Percentiles rank a stretch among this genome's conserved stretches.
These are phyloP conservation scores for Pachyramphus minor DNA, from an alignment of 2,113 vertebrate species.

Conservation along the genomic window DNA sequence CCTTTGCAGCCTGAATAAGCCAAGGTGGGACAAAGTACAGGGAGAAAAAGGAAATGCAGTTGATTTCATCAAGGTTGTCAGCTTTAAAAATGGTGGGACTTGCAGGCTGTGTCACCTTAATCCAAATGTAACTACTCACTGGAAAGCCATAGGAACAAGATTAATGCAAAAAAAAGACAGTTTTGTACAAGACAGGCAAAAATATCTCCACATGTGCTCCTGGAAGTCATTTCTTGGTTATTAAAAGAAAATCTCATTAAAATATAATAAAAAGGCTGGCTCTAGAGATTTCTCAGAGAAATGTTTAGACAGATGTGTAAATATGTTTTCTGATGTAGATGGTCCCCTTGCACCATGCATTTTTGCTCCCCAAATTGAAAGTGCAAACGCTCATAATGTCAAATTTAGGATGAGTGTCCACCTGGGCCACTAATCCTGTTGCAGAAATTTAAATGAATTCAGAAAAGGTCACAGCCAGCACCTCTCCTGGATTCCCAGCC, in stretches of 20 bases:
- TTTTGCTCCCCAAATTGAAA: slow-evolving; percentile 28
- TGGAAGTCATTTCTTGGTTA: neutral
- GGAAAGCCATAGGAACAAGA: neutral
- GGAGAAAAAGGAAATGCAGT: neutral
- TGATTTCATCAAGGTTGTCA: neutral
- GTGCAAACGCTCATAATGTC: neutral
- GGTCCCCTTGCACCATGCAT: neutral
- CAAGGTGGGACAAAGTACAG: neutral
- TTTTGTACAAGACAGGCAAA: neutral
- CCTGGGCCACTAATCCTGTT: neutral
- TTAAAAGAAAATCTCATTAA: slow-evolving; percentile 38
- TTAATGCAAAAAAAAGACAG: neutral
- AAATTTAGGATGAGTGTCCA: neutral
- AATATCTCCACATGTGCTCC: neutral
- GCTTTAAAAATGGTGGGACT: neutral
- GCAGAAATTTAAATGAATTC: neutral
- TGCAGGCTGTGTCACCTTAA: neutral
- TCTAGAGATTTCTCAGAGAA: neutral
- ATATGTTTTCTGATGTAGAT: neutral
- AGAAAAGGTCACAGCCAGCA: slow-evolving; percentile 14
- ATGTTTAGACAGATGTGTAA: slow-evolving; percentile 57
- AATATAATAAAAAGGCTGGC: neutral
- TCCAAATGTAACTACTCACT: neutral
- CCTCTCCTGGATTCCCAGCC: neutral
- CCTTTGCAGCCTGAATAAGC: neutral